Base-by-base conservation (phyloP, 2,888 invertebrate genomes). In the Calameuta pallipes region DNA sequence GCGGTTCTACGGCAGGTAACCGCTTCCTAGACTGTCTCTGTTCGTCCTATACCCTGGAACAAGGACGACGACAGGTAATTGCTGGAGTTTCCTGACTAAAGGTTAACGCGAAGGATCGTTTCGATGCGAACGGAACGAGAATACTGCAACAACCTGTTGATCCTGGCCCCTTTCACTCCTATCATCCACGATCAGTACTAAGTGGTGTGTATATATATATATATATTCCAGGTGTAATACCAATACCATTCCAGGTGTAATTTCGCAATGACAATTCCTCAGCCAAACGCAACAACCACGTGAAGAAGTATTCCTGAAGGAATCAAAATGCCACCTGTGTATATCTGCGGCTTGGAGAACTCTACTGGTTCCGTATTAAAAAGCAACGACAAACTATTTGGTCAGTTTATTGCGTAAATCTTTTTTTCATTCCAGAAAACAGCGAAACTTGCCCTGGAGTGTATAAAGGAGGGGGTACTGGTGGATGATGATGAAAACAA, bases 111-210 rank as follows among this genome's bases (percentile, higher is more conserved):
- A 78, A 76, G 81, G 75, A 74, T 74, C 79, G 70, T 78, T 75
- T 76, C 75, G 75, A 80, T 81, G 76, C 80, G 76, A 80, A 71
- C 80, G 82, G 84, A 83, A 82, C 79, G 84, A 80, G 83, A 77
- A 82, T 81, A 82, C 71, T 34, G 30, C 78, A 81, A 76, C 84
- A 86, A 86, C 86, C 84, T 86, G 86, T 86, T 85, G 86, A 84
- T 86, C 81, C 81, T 81, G 36, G 85, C 80, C 82, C 86, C 85
- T 86, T 86, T 86, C 86, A 85, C 86, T 86, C 78, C 75, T 34
- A 71, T 31, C 71, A 23, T 71, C 33, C 33, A 12, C 34, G 71
- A 56, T 23, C 56, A 56, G 23, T 23, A 56, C 56, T 56, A 56
- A 23, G 56, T 23, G 9, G 9, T 56, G 1, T 56, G 4, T 41